Conservation (phyloP, 1,140 invertebrate genomes). For the Zaprionus nigranus region DNA sequence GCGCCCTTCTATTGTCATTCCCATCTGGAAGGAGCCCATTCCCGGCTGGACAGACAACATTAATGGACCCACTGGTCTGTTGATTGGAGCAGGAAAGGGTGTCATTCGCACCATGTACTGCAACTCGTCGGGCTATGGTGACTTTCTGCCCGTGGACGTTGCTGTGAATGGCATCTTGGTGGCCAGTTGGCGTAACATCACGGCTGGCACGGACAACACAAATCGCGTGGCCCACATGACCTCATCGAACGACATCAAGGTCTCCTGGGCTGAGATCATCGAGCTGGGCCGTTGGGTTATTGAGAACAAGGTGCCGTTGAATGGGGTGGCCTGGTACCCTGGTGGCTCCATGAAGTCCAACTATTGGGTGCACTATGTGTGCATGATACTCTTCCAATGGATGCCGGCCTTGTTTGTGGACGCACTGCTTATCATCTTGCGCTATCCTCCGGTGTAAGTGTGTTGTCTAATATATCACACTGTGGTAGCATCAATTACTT, state of each 20-base stretch:
- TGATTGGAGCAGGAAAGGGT: slow-evolving; percentile 89
- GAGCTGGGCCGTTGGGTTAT: slow-evolving; percentile 92
- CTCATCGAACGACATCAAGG: slow-evolving; percentile 91
- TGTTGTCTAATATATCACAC: neutral
- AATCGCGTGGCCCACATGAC: slow-evolving; percentile 89
- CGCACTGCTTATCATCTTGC: slow-evolving; percentile 89
- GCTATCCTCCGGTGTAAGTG: slow-evolving; percentile 93
- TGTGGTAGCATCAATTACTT: slow-evolving; percentile 9
- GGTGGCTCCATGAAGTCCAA: slow-evolving; percentile 94
- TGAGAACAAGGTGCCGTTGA: slow-evolving; percentile 89
- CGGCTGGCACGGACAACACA: slow-evolving; percentile 51
- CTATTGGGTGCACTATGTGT: slow-evolving; percentile 90
- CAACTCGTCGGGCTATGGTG: slow-evolving; percentile 86
- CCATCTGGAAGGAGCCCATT: slow-evolving; percentile 91
- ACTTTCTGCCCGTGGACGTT: slow-evolving; percentile 90
- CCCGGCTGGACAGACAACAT: slow-evolving; percentile 97
- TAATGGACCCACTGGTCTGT: slow-evolving; percentile 93
- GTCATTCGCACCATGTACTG: slow-evolving; percentile 89
- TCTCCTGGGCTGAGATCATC: slow-evolving; percentile 93
- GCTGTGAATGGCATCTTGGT: slow-evolving; percentile 92
- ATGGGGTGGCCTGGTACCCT: slow-evolving; percentile 94
- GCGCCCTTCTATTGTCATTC: slow-evolving; percentile 95
- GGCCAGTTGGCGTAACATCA: slow-evolving; percentile 88
- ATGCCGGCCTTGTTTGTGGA: slow-evolving; percentile 94
- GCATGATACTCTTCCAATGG: slow-evolving; percentile 92